Percentiles rank a stretch among this genome's conserved stretches.
phyloP scores from a whole-genome alignment of 2,797 vertebrate species.

The Parotocinclus haroldoi region DNA sequence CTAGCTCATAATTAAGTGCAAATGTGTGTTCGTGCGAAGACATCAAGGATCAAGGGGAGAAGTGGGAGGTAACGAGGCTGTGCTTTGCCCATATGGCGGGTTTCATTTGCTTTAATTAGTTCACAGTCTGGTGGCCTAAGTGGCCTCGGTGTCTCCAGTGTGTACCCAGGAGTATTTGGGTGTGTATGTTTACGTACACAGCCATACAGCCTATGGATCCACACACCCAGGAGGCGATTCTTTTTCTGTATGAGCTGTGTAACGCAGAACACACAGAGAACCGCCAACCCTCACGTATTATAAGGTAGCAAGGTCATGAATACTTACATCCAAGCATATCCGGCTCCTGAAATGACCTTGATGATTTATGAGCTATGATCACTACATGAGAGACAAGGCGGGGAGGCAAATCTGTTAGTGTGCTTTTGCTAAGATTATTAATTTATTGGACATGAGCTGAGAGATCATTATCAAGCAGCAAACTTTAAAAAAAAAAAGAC shows the following conservation, averaged over 20 bases:
- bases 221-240: background rate
- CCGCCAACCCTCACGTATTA: background rate
- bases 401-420: too few relatives aligned
- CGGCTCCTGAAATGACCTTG: background rate
- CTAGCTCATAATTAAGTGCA: constrained; percentile 32
- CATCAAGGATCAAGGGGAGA: constrained; percentile 29
- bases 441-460: background rate
- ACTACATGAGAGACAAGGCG: background rate
- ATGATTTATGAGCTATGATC: constrained; percentile 12
- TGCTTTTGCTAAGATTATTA: background rate
- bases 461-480: background rate
- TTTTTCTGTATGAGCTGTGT: background rate
- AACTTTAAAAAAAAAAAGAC: constrained; percentile 17
- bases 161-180: background rate
- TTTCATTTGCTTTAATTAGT: constrained; percentile 39
- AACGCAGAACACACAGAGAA: background rate
- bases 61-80: constrained; percentile 22
- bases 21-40: constrained; percentile 12
- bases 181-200: background rate
- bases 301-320: constrained; percentile 19
- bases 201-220: background rate
- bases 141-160: background rate
- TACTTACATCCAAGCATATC: constrained; percentile 13
- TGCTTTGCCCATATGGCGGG: constrained; percentile 29
- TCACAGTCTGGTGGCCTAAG: constrained; percentile 12